Evolutionary conservation across 2,113 vertebrate genomes (phyloP), one percentile per base, ranked within the genome.

Genomic region (Rhineura floridana): DNA sequence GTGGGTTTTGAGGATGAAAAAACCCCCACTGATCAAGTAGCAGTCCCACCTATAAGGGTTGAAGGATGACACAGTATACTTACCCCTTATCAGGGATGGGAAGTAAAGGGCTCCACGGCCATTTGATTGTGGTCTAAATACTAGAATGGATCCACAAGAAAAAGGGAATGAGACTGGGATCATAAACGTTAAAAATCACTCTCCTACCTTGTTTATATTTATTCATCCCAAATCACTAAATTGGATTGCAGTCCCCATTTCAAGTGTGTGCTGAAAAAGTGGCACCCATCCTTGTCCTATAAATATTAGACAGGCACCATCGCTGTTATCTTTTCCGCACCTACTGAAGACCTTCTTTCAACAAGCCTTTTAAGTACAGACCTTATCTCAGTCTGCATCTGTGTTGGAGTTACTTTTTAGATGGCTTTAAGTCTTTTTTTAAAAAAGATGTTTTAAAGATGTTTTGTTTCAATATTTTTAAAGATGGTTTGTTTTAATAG

Each of bases 51-150:
- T 72, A 19, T 25, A 6, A 39, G 46, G 8, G 65, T 2, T 70
- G 23, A 25, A n/a, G 28, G 8, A 25, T 67, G 65, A 30, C 3
- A 30, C 65, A 67, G 65, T 36, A 65, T 69, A 55, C 76, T 85
- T 85, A 84, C 90, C 86, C 65, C 81, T 72, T 19, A 44, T 65
- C 44, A 72, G 44, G n/a, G 86, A 81, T 19, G 76, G 67, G 42
- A 80, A 9, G 36, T 88, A 84, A 79, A 50, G n/a, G 7, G 19
- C 7, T 3, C 50, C 70, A 13, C 48, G 65, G n/a, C 81, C 81
- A 28, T 44, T 72, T 75, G 19, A n/a, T 80, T 84, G 67, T 1
- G 67, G 85, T 63, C 76, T 90, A 36, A 84, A 21, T 52, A 50
- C 86, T 88, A 46, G 11, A 39, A 72, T 6, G 8, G 3, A 17